These are phyloP conservation scores for Pseudolycoriella hygida DNA, from an alignment of 2,888 invertebrate species.

Conservation along the genomic window DNA sequence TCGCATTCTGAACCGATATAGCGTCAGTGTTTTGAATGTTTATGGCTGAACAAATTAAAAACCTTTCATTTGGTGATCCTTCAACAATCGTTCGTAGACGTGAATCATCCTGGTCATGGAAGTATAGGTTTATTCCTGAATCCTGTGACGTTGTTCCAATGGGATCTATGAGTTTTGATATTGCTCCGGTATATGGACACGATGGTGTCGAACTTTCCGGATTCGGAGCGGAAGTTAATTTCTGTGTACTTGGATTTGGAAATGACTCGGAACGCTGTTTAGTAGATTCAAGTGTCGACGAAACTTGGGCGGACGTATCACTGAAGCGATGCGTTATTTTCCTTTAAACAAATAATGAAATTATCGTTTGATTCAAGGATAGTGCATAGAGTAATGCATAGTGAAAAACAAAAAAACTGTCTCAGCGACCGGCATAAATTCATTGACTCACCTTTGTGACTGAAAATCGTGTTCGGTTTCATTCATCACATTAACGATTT, in stretches of 20 bases:
- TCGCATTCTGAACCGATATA: no score
- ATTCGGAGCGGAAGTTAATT: slow-evolving; percentile 9
- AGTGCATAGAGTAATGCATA: no score
- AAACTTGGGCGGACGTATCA: slow-evolving; percentile 6
- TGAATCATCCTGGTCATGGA: slow-evolving; percentile 46
- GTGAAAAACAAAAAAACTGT: no score
- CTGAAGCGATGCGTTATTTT: slow-evolving; percentile 10
- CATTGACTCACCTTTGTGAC: no score
- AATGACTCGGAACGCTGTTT: slow-evolving; percentile 12
- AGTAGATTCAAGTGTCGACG: not conserved
- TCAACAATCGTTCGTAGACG: not conserved
- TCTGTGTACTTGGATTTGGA: slow-evolving; percentile 8
- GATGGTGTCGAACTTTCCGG: slow-evolving; percentile 13
- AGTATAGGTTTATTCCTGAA: slow-evolving; percentile 58
- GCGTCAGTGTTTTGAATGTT: no score
- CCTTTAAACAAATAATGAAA: slow-evolving; percentile 8
- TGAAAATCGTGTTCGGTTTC: slow-evolving; percentile 16
- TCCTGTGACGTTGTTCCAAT: slow-evolving; percentile 43
- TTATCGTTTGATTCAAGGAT: no score
- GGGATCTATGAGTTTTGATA: slow-evolving; percentile 29
- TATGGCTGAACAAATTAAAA: no score
- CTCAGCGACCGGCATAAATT: no score
- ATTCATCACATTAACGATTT: slow-evolving; percentile 55
- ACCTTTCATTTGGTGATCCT: not conserved
- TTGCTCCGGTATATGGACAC: slow-evolving; percentile 14